These are phyloP conservation scores for Hapalemur alaotrensis DNA, from an alignment of 2,797 vertebrate genomes.

Conservation along the genomic window DNA sequence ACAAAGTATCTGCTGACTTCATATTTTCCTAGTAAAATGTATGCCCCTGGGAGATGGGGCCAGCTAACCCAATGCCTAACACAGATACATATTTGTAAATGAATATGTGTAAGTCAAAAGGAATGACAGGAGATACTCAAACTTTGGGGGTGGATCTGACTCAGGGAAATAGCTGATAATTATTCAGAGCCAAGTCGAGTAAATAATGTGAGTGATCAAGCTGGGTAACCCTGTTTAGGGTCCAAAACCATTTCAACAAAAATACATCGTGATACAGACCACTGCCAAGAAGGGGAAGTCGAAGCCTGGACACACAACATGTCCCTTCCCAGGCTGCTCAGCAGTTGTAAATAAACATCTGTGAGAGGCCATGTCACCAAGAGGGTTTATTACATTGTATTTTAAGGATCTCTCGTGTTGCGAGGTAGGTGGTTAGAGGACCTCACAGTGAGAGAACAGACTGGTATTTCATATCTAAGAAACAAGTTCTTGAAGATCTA, in stretches of 20 bases:
- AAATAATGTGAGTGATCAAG: not conserved
- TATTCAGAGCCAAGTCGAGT: not conserved
- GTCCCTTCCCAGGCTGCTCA: not conserved
- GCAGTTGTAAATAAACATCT: not conserved
- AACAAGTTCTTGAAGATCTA: not conserved
- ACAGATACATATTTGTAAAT: not conserved
- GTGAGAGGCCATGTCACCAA: not conserved
- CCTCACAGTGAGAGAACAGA: not conserved
- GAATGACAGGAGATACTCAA: not conserved
- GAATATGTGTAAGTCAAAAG: not conserved
- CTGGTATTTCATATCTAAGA: not conserved
- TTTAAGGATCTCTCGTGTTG: not conserved
- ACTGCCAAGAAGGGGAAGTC: not conserved
- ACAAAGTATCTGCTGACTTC: not conserved
- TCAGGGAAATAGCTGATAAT: not conserved
- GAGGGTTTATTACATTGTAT: not conserved
- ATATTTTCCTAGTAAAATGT: not conserved
- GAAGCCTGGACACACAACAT: not conserved
- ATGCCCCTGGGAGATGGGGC: not conserved
- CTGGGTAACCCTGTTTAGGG: not conserved
- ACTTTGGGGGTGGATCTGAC: not conserved
- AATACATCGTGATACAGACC: not conserved
- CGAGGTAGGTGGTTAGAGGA: not conserved
- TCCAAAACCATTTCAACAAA: not conserved
- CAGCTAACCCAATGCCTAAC: not conserved